These are phyloP conservation scores for Heteronetta atricapilla DNA, from an alignment of 2,113 vertebrate species.

Conservation along the genomic window DNA sequence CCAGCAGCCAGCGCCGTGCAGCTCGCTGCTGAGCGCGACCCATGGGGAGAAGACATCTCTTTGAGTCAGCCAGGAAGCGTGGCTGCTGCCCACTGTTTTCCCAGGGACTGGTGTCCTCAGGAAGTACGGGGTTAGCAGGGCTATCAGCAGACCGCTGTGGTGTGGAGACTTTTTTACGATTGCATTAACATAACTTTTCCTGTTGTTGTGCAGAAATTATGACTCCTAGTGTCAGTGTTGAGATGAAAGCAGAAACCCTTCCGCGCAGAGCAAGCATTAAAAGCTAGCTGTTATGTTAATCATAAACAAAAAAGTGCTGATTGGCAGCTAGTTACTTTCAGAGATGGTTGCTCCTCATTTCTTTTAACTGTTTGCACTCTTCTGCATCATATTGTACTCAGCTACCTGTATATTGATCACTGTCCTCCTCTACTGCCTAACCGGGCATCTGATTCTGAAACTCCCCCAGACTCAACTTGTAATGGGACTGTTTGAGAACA, in stretches of 20 bases:
- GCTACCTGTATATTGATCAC: fast-evolving
- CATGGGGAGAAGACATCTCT: neutral
- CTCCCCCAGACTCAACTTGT: neutral
- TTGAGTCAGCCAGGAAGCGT: neutral
- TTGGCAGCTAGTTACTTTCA: neutral
- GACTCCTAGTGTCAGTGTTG: neutral
- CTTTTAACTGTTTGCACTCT: neutral
- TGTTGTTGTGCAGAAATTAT: neutral
- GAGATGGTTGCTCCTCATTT: neutral
- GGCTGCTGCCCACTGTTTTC: neutral
- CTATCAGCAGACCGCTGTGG: neutral
- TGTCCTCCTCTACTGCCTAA: neutral
- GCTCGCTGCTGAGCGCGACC: fast-evolving
- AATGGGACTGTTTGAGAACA: neutral
- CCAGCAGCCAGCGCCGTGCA: neutral
- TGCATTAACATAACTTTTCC: neutral
- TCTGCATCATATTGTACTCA: neutral
- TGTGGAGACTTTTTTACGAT: neutral
- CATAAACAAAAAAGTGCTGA: neutral
- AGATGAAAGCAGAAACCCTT: neutral
- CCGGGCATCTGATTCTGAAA: neutral
- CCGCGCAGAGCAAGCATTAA: neutral
- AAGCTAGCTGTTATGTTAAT: neutral
- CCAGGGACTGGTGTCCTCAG: neutral
- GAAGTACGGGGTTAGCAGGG: neutral